Evolutionary conservation across 2,113 vertebrate genomes (phyloP).

Genomic region (human): DNA sequence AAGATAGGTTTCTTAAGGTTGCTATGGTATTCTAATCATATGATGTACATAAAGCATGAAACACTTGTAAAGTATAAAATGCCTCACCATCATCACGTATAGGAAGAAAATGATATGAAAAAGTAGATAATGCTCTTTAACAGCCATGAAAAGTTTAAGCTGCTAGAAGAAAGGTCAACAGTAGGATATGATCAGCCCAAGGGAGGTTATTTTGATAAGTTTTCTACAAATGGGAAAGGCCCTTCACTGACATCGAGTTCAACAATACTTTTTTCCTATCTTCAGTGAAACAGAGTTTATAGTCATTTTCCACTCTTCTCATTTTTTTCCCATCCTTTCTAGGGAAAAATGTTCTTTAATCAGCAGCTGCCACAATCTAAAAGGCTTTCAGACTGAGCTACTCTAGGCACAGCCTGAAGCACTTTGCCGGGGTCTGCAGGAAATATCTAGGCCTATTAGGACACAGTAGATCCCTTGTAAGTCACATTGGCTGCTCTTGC

Average conservation of each 20-base stretch:
- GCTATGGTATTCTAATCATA: no score
- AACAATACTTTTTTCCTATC: not conserved
- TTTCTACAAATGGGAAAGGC: not conserved
- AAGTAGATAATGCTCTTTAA: not conserved
- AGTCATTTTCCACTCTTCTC: not conserved
- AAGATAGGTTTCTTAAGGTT: no score
- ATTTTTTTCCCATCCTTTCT: not conserved
- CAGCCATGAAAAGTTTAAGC: not conserved
- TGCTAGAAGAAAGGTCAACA: not conserved
- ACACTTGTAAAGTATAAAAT: not conserved
- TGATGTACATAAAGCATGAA: no score
- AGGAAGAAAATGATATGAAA: not conserved
- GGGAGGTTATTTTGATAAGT: not conserved
- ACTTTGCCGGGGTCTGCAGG: not conserved
- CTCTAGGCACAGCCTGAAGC: not conserved
- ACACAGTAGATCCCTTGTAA: not conserved
- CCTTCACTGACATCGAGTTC: no score
- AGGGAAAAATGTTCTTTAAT: not conserved
- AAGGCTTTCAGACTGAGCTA: not conserved
- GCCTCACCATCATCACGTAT: not conserved
- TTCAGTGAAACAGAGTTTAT: not conserved
- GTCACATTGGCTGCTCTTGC: accelerated
- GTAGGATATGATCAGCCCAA: not conserved
- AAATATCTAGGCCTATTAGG: not conserved
- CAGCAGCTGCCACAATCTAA: not conserved